phyloP scores from a whole-genome alignment of 2,797 vertebrate species.

The Trichosurus vulpecula region DNA sequence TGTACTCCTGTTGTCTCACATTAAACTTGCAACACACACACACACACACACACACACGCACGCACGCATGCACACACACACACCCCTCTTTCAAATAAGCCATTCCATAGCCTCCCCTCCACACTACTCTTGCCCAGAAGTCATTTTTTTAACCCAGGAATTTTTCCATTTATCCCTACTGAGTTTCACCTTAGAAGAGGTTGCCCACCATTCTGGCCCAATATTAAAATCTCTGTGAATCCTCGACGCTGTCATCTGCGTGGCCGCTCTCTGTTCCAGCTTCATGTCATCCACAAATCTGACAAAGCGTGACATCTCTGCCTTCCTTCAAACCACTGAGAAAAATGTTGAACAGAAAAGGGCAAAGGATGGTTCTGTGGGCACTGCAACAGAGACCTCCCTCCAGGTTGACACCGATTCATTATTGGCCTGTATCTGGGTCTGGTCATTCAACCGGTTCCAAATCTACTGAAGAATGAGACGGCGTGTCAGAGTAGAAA shows the following conservation, averaged over 20 bases:
- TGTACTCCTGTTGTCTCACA: not conserved
- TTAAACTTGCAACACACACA: not conserved
- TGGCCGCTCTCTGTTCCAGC: not conserved
- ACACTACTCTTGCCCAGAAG: not conserved
- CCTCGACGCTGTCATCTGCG: not conserved
- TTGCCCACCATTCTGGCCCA: not conserved
- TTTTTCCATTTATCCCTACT: not conserved
- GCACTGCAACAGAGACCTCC: not conserved
- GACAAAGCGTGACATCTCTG: not conserved
- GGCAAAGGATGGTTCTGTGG: not conserved
- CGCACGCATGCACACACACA: too few species aligned
- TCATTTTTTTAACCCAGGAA: not conserved
- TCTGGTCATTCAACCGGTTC: not conserved
- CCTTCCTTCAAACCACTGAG: not conserved
- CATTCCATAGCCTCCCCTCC: not conserved
- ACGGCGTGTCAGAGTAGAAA: not conserved
- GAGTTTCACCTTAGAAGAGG: not conserved
- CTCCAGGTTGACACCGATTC: not conserved
- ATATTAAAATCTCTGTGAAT: not conserved
- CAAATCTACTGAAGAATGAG: not conserved
- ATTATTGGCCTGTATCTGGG: not conserved
- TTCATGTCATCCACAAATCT: not conserved
- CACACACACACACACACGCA: too few species aligned
- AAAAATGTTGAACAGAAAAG: not conserved
- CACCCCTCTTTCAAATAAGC: not conserved